A percentile compares a stretch with the other conserved stretches of the same genome.
Evolutionary conservation across 2,888 invertebrate genomes (phyloP).

Genomic region (Geophilus truncorum): DNA sequence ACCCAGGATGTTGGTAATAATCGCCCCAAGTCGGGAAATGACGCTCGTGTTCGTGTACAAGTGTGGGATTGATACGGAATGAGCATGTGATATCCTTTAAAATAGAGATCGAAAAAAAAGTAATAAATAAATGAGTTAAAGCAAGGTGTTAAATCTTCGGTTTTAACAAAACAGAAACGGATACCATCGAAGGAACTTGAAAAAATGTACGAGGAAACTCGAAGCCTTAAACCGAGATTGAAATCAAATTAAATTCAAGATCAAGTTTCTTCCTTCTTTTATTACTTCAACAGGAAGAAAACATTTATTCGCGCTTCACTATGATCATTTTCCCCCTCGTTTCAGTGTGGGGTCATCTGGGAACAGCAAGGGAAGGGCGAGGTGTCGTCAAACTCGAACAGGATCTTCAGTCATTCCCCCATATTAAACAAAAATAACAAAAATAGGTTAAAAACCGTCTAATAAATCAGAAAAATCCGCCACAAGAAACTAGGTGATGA

Average conservation of each 20-base stretch:
- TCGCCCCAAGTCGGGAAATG: neutral
- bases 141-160: neutral
- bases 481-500: neutral
- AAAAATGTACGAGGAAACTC: neutral
- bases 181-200: neutral
- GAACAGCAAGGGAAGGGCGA: too few species aligned
- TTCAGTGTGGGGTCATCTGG: neutral
- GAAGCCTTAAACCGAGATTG: neutral
- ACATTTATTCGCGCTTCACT: neutral
- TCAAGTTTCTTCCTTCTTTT: neutral
- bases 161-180: neutral
- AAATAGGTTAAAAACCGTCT: too few species aligned
- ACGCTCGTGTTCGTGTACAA: neutral
- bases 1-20: neutral
- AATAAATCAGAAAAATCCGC: too few species aligned
- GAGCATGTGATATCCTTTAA: neutral
- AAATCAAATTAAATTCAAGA: constrained; percentile 3
- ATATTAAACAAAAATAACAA: neutral
- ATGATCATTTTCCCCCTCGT: neutral
- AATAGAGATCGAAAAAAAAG: neutral
- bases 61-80: neutral
- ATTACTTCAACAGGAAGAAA: constrained; percentile 8
- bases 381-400: too few species aligned
- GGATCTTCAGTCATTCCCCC: neutral
- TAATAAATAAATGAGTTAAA: neutral